Conservation (phyloP, 2,888 invertebrate genomes). For the Conops quadrifasciatus region DNA sequence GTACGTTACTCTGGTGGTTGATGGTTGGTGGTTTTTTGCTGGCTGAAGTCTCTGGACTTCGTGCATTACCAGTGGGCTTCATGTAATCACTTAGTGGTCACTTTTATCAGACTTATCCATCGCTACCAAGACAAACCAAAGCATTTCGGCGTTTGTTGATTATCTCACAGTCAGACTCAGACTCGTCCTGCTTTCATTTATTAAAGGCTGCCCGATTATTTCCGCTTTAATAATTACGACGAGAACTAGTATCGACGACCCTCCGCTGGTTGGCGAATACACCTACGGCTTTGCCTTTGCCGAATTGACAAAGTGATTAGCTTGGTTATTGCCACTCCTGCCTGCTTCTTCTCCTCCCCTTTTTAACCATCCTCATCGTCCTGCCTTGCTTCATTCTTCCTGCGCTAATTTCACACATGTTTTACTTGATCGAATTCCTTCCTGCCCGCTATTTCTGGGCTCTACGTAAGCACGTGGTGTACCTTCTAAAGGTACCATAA, state of each 20-base stretch:
- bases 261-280: too few species aligned
- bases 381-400: background rate
- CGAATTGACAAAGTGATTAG: conserved; percentile 24
- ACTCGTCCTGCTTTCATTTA: background rate
- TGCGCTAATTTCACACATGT: conserved; percentile 25
- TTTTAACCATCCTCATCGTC: background rate
- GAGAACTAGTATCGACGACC: conserved; percentile 8
- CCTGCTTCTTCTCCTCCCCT: background rate
- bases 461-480: background rate
- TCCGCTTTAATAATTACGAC: conserved; percentile 9
- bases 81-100: background rate
- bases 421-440: background rate
- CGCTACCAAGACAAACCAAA: conserved; percentile 4
- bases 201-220: conserved; percentile 7
- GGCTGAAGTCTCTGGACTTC: background rate
- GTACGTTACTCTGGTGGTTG: background rate
- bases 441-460: background rate
- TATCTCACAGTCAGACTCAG: too few species aligned
- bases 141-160: background rate
- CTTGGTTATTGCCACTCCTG: background rate
- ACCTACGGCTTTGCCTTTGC: background rate
- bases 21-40: background rate
- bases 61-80: background rate
- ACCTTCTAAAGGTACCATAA: background rate
- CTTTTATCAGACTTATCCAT: background rate